A percentile compares a stretch with the other conserved stretches of the same genome.
phyloP scores from a whole-genome alignment of 2,797 vertebrate genomes.

The Gymnopithys bicolor region DNA sequence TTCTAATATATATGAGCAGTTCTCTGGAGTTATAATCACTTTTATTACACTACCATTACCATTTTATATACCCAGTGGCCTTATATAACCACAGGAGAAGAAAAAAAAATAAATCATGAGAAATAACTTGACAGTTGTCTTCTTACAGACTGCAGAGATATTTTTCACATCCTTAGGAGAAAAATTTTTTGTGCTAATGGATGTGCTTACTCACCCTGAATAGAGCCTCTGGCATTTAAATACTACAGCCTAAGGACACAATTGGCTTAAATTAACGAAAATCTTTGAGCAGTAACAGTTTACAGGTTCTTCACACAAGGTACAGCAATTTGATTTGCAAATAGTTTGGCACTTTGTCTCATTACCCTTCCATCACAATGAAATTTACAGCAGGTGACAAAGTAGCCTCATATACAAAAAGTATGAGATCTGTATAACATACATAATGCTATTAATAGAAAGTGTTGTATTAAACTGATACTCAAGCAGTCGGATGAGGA shows the following conservation, averaged over 20 bases:
- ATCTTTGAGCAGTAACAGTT: neutral
- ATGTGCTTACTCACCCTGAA: neutral
- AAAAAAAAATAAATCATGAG: neutral
- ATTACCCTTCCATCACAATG: slow-evolving; percentile 10
- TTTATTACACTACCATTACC: slow-evolving; percentile 24
- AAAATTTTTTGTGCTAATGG: neutral
- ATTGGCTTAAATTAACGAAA: slow-evolving; percentile 27
- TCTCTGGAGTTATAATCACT: slow-evolving; percentile 31
- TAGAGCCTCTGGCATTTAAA: slow-evolving; percentile 22
- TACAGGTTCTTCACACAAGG: neutral
- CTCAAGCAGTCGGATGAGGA: neutral
- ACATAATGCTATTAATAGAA: neutral
- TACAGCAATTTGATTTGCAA: slow-evolving; percentile 24
- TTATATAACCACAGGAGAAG: slow-evolving; percentile 37
- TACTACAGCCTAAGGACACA: neutral
- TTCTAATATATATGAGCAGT: neutral
- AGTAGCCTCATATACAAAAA: neutral
- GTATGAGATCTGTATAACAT: neutral
- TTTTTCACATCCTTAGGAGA: slow-evolving; percentile 11
- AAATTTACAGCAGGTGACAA: slow-evolving; percentile 26
- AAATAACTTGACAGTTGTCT: neutral
- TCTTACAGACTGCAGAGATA: slow-evolving; percentile 25
- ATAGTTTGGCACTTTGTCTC: slow-evolving; percentile 16
- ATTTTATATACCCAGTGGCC: neutral
- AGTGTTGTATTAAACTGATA: neutral